These are phyloP conservation scores for Nymphalis io DNA, from an alignment of 1,140 invertebrate species.

Conservation along the genomic window DNA sequence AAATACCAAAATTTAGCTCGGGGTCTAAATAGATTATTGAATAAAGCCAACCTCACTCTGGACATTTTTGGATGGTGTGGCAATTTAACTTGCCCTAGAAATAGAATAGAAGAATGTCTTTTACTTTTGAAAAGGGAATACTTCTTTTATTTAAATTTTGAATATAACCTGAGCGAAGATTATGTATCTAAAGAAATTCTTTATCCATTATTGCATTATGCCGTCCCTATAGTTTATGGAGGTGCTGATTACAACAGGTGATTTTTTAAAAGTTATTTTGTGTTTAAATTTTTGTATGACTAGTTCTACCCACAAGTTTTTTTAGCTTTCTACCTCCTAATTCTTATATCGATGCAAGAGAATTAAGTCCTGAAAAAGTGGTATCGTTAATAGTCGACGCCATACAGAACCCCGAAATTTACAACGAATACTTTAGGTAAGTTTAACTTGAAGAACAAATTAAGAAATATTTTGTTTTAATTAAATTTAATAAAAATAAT, in stretches of 20 bases:
- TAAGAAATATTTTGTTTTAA: no score
- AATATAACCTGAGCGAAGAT: constrained; percentile 56
- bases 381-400: constrained; percentile 43
- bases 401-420: constrained; percentile 41
- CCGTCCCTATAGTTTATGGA: constrained; percentile 62
- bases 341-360: constrained; percentile 54
- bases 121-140: constrained; percentile 52
- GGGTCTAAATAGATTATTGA: constrained; percentile 41
- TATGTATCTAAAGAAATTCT: constrained; percentile 62
- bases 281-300: background rate
- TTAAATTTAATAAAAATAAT: background rate
- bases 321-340: constrained; percentile 58
- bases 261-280: background rate
- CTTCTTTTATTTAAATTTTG: constrained; percentile 68
- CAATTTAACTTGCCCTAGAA: constrained; percentile 48
- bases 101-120: constrained; percentile 53
- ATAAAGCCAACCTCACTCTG: constrained; percentile 45
- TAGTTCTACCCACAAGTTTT: background rate
- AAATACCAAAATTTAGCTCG: constrained; percentile 27
- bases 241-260: constrained; percentile 63
- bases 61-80: constrained; percentile 64
- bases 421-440: constrained; percentile 55
- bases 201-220: constrained; percentile 53
- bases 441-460: background rate
- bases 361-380: constrained; percentile 38